Conservation (phyloP, 2,113 vertebrate genomes). For the Dermatemys mawii region DNA sequence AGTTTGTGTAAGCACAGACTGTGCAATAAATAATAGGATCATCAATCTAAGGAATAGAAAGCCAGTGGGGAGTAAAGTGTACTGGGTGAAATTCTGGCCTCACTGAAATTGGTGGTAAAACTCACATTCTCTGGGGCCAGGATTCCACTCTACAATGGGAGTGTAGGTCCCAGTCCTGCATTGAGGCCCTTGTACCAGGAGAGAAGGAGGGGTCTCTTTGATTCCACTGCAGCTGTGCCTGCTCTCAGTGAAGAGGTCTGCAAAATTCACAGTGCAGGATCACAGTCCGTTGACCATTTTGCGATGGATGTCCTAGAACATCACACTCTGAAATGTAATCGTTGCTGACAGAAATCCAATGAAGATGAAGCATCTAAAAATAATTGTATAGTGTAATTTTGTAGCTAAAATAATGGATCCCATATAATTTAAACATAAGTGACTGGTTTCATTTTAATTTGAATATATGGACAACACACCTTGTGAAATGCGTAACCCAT, state of each 20-base stretch:
- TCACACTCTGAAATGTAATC: neutral
- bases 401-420: neutral
- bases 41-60: neutral
- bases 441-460: conserved; percentile 41
- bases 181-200: neutral
- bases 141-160: neutral
- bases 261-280: neutral
- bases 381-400: conserved; percentile 6
- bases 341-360: conserved; percentile 28
- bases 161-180: neutral
- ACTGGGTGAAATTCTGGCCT: neutral
- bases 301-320: neutral
- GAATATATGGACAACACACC: conserved; percentile 24
- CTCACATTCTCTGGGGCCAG: neutral
- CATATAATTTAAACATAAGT: neutral
- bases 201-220: neutral
- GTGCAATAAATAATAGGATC: neutral
- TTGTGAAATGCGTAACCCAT: conserved; percentile 61
- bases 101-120: neutral
- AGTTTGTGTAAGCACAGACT: neutral
- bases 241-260: neutral
- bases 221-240: neutral
- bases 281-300: accelerated
- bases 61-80: neutral
- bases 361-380: conserved; percentile 41